Conservation (phyloP, 2,113 vertebrate species). For the Acrocephalus arundinaceus region DNA sequence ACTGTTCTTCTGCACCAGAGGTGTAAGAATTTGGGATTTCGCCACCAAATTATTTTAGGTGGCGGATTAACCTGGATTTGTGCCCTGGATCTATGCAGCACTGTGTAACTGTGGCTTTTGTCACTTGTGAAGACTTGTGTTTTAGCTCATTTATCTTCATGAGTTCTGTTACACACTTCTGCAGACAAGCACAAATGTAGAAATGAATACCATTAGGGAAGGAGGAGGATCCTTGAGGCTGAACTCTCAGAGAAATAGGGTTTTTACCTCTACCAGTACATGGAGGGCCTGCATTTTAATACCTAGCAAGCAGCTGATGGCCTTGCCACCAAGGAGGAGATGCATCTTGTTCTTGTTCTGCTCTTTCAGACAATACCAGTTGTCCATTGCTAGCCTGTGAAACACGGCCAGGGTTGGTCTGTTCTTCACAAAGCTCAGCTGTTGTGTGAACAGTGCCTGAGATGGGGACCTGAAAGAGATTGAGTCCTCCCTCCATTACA, state of each 20-base stretch:
- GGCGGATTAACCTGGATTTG: background rate
- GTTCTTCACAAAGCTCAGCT: background rate
- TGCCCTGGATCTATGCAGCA: background rate
- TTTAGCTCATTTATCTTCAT: constrained; percentile 20
- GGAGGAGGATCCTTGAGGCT: background rate
- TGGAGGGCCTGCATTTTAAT: background rate
- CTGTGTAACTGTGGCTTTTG: background rate
- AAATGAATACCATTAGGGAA: constrained; percentile 1
- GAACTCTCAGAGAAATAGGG: background rate
- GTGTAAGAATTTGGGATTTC: background rate
- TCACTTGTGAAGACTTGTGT: background rate
- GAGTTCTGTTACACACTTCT: constrained; percentile 31
- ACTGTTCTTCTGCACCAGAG: background rate
- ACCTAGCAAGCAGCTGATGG: background rate
- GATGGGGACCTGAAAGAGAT: background rate
- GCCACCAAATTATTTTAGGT: background rate
- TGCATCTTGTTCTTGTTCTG: background rate
- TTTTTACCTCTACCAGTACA: background rate
- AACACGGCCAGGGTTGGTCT: background rate
- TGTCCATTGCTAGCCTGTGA: background rate
- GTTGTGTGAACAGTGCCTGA: background rate
- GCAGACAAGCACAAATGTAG: constrained; percentile 1
- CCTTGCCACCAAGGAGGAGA: background rate
- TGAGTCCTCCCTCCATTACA: background rate
- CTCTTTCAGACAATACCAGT: background rate